Evolutionary conservation across 1,140 invertebrate species (phyloP).

Genomic region (Asbolus verrucosus): DNA sequence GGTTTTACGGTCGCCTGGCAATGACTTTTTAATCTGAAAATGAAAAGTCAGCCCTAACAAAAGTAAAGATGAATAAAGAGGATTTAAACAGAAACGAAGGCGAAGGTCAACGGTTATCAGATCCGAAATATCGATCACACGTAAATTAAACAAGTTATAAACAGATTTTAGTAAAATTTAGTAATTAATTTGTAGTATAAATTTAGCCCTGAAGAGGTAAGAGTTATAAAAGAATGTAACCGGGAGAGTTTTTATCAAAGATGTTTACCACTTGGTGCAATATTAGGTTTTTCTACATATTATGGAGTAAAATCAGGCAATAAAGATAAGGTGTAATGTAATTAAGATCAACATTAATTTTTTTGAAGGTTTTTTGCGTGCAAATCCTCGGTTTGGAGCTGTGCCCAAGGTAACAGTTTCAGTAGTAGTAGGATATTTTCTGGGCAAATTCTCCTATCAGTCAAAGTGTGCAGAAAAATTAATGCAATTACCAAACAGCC

Average conservation of each 20-base stretch:
- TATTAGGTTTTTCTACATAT: conserved; percentile 71
- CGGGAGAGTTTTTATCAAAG: conserved; percentile 78
- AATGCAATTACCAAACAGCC: conserved; percentile 76
- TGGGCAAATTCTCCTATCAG: conserved; percentile 83
- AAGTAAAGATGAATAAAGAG: neutral
- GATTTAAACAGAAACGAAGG: conserved; percentile 37
- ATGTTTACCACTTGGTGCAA: conserved; percentile 73
- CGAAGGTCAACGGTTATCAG: conserved; percentile 2
- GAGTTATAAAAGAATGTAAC: conserved; percentile 78
- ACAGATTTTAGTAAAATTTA: neutral
- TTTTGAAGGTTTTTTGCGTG: conserved; percentile 67
- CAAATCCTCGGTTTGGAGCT: conserved; percentile 73
- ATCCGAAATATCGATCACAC: conserved; percentile 40
- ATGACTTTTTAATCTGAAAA: too few species aligned
- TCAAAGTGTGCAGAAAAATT: conserved; percentile 79
- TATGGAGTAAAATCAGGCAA: conserved; percentile 72
- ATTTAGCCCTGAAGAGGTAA: conserved; percentile 74
- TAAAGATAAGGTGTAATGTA: conserved; percentile 38
- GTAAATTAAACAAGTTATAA: conserved; percentile 14
- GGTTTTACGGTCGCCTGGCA: too few species aligned
- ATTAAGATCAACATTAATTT: neutral
- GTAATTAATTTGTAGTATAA: conserved; percentile 66
- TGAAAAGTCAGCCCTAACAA: too few species aligned
- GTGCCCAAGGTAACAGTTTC: conserved; percentile 75
- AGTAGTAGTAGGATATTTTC: conserved; percentile 77